Conservation (phyloP, 2,113 vertebrate genomes). For the Abramis brama region DNA sequence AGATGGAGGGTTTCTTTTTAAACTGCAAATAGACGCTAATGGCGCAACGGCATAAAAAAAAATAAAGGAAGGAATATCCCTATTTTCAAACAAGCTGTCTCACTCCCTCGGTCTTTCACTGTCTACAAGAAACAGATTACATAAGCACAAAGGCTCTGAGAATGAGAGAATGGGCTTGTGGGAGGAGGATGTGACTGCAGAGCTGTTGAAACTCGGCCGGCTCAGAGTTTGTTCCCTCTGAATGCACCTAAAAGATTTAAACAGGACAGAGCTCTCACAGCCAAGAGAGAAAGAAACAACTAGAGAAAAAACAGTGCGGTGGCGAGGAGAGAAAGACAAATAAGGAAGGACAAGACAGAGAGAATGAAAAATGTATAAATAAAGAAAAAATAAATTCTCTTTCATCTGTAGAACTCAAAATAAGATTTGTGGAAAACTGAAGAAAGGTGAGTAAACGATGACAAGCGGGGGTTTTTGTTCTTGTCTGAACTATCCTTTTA, state of each 20-base stretch:
- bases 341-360: background rate
- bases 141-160: slow-evolving; percentile 32
- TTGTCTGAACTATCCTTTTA: background rate
- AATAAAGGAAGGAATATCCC: background rate
- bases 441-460: background rate
- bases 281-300: background rate
- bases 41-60: background rate
- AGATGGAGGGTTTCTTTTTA: background rate
- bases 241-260: slow-evolving; percentile 6
- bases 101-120: background rate
- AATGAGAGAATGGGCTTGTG: background rate
- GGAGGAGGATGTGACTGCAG: background rate
- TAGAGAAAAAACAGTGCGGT: background rate
- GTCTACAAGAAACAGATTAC: slow-evolving; percentile 12
- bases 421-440: background rate
- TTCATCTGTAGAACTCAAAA: background rate
- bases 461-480: background rate
- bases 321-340: slow-evolving; percentile 4
- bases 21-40: slow-evolving; percentile 7
- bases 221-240: background rate
- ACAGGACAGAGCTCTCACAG: background rate
- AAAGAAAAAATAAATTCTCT: background rate
- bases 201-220: background rate
- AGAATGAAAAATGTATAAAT: background rate
- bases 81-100: background rate